phyloP scores from a whole-genome alignment of 2,797 vertebrate genomes.

The Platalea minor region DNA sequence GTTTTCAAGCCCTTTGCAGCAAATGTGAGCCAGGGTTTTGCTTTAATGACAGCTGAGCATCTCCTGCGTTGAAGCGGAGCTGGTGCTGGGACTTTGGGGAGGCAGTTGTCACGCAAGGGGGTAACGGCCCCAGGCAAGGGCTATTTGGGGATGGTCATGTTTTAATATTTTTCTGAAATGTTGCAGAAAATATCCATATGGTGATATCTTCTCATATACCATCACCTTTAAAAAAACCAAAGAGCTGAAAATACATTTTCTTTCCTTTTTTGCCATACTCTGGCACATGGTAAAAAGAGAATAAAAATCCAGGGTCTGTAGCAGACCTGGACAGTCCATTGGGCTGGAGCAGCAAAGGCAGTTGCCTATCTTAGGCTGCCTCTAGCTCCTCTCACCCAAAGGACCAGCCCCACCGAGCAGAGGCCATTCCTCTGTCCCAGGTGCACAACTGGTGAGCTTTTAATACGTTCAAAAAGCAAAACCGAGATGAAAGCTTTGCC shows the following conservation, averaged over 20 bases:
- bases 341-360: background rate
- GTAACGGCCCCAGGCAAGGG: background rate
- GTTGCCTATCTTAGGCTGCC: background rate
- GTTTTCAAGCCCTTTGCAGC: background rate
- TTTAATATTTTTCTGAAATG: conserved; percentile 21
- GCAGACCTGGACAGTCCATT: background rate
- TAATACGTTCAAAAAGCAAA: background rate
- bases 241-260: background rate
- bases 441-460: background rate
- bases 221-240: background rate
- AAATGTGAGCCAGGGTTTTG: background rate
- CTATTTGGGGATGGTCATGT: background rate
- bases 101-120: fast-evolving
- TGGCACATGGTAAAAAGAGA: background rate
- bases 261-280: background rate
- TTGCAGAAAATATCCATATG: background rate
- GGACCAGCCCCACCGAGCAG: background rate
- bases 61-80: background rate
- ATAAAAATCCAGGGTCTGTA: background rate
- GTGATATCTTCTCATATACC: background rate
- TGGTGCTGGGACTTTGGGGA: background rate
- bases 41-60: background rate
- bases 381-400: background rate
- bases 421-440: background rate
- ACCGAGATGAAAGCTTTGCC: background rate